A percentile compares a stretch with the other conserved stretches of the same genome.
Evolutionary conservation across 2,888 invertebrate genomes (phyloP).

Genomic region (Scaptomyza cyrtandrae): DNA sequence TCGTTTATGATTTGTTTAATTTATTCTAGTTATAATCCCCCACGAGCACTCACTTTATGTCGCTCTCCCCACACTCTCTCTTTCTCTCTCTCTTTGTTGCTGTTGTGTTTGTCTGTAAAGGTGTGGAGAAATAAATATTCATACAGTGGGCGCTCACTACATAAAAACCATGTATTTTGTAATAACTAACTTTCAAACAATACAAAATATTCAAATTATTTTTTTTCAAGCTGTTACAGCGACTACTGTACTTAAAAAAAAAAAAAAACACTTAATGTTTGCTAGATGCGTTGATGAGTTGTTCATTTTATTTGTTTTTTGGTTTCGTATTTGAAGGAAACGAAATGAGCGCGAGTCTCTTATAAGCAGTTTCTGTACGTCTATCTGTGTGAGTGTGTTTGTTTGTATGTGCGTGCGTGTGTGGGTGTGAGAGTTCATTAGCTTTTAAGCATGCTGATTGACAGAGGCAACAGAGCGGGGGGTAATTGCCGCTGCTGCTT

Average conservation of each 20-base stretch:
- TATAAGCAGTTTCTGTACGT: slow-evolving; percentile 18
- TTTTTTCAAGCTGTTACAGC: not conserved
- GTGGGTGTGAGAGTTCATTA: slow-evolving; percentile 61
- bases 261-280: slow-evolving; percentile 23
- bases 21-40: slow-evolving; percentile 22
- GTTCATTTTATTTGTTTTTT: slow-evolving; percentile 36
- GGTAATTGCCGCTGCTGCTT: slow-evolving; percentile 3
- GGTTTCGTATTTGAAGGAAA: slow-evolving; percentile 39
- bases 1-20: slow-evolving; percentile 21
- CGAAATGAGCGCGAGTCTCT: slow-evolving; percentile 46
- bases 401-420: slow-evolving; percentile 6
- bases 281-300: slow-evolving; percentile 26
- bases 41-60: not conserved
- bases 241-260: slow-evolving; percentile 4
- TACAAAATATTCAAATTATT: not conserved
- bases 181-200: no score
- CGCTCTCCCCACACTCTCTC: no score
- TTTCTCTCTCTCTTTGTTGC: not conserved
- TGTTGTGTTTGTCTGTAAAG: slow-evolving; percentile 6
- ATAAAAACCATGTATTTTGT: not conserved
- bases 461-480: slow-evolving; percentile 4
- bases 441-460: slow-evolving; percentile 41
- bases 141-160: not conserved
- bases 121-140: slow-evolving; percentile 10
- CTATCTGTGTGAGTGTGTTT: not conserved